Evolutionary conservation across 2,113 vertebrate genomes (phyloP), one percentile per base, ranked within the genome.

Genomic region (Indicator maculatus): DNA sequence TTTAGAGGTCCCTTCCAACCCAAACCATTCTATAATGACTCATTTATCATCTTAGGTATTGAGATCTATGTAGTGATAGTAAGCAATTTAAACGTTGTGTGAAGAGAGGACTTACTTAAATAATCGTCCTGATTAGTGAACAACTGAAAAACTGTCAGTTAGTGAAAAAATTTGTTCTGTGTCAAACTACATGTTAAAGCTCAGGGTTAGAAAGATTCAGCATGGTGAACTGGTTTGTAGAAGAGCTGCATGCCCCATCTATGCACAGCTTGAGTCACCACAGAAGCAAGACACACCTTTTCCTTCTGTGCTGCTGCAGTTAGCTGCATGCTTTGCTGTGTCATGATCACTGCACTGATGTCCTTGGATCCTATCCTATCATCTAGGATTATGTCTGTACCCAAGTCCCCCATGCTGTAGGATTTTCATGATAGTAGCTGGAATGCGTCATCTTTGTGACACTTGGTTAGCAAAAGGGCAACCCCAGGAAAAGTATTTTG

Each of bases 311-410:
- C 55, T 64, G 88, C 38, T 86, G 86, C 81, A 53, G 23, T 72
- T 88, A 75, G 36, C 63, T 70, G 52, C 19, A 16, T 0, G 30
- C 66, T 96, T 87, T 93, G 81, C 94, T 92, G 84, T 76, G 92
- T 92, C 90, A 93, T 91, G 91, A 93, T 94, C 75, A 52, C 73
- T 95, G 90, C 66, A 50, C 39, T 78, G 80, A 86, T 94, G 87
- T 94, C 86, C 95, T 96, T 90, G 81, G 89, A 95, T 93, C 71
- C 91, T 91, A 85, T 82, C 91, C 89, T 95, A 92, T 94, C 93
- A 91, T 86, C 77, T 50, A 59, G 89, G 93, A 93, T 96, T 96
- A 94, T 76, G 89, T 87, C 91, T 94, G 85, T 87, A 86, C 4
- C 15, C 90, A 88, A 91, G 84, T 89, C 38, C 73, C 27, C 78